Evolutionary conservation across 37 sponge, comb jelly and placozoan species (phyloP).

Genomic region (Oscarella lobularis): DNA sequence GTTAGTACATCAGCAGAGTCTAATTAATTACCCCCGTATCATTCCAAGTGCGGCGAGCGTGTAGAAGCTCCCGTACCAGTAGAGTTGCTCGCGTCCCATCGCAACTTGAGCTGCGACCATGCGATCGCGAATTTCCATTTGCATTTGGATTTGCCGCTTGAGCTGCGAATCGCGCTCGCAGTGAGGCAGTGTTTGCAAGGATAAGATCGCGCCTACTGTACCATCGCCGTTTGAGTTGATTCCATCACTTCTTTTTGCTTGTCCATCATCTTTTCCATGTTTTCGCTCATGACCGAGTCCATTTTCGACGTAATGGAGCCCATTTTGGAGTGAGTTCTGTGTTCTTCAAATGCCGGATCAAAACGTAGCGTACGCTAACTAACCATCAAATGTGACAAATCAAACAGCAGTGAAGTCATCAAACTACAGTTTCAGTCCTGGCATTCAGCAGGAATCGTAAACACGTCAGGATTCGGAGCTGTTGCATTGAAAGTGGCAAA

Average conservation of each 20-base stretch:
- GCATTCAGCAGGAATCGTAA: background rate
- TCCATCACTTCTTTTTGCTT: background rate
- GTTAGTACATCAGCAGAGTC: background rate
- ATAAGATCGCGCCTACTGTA: background rate
- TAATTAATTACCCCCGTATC: background rate
- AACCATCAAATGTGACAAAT: no score
- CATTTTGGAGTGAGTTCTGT: no score
- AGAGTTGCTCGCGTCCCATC: background rate
- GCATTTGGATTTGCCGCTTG: background rate
- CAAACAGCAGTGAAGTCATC: no score
- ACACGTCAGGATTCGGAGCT: background rate
- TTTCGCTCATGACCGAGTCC: background rate
- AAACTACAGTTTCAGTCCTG: no score
- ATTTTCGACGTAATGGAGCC: background rate
- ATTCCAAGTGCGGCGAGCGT: background rate
- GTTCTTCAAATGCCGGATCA: no score
- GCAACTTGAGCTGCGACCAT: background rate
- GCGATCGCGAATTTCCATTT: background rate
- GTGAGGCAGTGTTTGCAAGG: background rate
- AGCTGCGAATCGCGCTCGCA: background rate
- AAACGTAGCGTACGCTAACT: no score
- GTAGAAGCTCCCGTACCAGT: background rate
- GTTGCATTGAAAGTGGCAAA: background rate
- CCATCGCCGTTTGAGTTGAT: background rate
- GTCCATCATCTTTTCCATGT: background rate